These are phyloP conservation scores for Drosophila vallismaia DNA, from an alignment of 2,888 invertebrate genomes.

Conservation along the genomic window DNA sequence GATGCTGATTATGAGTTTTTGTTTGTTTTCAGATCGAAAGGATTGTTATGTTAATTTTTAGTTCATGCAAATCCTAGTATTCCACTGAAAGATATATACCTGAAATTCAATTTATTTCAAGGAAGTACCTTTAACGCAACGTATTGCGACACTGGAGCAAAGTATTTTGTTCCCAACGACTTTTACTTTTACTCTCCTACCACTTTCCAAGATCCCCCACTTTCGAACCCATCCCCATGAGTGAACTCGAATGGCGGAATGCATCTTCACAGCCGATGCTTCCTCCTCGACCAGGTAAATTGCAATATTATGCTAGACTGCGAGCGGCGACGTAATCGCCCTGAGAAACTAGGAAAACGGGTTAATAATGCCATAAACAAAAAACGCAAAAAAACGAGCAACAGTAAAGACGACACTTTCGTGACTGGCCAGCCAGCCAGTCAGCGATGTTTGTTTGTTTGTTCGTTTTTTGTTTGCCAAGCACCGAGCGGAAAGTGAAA, in stretches of 20 bases:
- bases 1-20: constrained; percentile 21
- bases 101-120: too few relatives aligned
- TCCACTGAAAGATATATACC: too few relatives aligned
- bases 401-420: constrained; percentile 77
- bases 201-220: constrained; percentile 30
- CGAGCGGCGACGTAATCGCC: constrained; percentile 43
- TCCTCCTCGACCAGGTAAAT: constrained; percentile 39
- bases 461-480: constrained; percentile 31
- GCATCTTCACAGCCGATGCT: constrained; percentile 54
- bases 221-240: constrained; percentile 26
- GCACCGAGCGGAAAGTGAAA: constrained; percentile 67
- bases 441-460: constrained; percentile 48
- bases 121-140: too few relatives aligned
- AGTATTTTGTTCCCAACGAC: background rate
- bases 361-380: constrained; percentile 77
- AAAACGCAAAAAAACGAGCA: constrained; percentile 33
- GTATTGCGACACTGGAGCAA: constrained; percentile 5
- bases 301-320: constrained; percentile 45
- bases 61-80: background rate
- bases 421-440: constrained; percentile 65
- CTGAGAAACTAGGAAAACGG: constrained; percentile 73
- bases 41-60: background rate
- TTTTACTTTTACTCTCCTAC: constrained; percentile 25
- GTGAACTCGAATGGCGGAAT: constrained; percentile 37
- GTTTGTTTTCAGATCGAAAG: constrained; percentile 24